Evolutionary conservation across 2,113 vertebrate genomes (phyloP).

Genomic region (Taurulus bubalis): DNA sequence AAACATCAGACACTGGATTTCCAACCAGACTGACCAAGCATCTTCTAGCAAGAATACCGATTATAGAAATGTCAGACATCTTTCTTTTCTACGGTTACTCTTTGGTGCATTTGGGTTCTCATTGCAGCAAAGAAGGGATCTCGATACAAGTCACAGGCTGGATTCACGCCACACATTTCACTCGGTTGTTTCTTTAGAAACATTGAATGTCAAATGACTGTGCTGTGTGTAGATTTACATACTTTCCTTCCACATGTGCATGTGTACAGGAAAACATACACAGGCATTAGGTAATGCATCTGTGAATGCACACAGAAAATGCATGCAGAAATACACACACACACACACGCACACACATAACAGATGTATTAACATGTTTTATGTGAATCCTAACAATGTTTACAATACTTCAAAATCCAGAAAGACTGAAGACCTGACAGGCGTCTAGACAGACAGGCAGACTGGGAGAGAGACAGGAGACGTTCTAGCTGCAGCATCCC

Average conservation of each 20-base stretch:
- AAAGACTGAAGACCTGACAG: constrained; percentile 36
- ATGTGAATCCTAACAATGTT: constrained; percentile 77
- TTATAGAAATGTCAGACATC: constrained; percentile 64
- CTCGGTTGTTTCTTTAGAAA: constrained; percentile 8
- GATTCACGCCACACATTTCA: constrained; percentile 1
- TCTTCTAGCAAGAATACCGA: constrained; percentile 30
- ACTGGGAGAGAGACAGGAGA: not conserved
- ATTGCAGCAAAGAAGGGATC: constrained; percentile 1
- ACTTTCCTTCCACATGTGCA: constrained; percentile 40
- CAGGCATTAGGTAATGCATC: not conserved
- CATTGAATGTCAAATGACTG: constrained; percentile 60
- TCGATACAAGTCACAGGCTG: not conserved
- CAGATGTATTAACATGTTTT: constrained; percentile 42
- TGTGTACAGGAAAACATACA: constrained; percentile 41
- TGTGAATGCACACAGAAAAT: constrained; percentile 36
- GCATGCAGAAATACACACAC: constrained; percentile 10
- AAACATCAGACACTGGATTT: constrained; percentile 40
- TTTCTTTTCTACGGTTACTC: constrained; percentile 23
- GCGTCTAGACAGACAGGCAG: constrained; percentile 33
- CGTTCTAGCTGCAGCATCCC: constrained; percentile 39
- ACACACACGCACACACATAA: constrained; percentile 19
- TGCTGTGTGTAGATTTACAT: constrained; percentile 29
- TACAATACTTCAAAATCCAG: constrained; percentile 57
- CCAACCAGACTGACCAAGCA: constrained; percentile 26
- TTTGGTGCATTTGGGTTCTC: constrained; percentile 24